A percentile compares a stretch with the other conserved stretches of the same genome.
phyloP scores from a whole-genome alignment of 2,888 invertebrate genomes.

The Troides aeacus region DNA sequence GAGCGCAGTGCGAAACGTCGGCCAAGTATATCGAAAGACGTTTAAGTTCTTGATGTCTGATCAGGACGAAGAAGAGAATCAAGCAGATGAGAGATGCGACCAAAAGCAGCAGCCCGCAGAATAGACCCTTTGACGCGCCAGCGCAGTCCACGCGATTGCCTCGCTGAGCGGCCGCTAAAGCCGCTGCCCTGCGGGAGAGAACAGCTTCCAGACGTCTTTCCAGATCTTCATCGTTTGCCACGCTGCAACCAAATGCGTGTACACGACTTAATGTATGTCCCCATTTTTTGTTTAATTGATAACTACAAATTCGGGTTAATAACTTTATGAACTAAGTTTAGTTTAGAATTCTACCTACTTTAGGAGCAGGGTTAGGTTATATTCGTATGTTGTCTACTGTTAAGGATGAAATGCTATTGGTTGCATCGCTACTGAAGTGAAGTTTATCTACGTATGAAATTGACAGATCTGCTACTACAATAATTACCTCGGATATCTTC shows the following conservation, averaged over 20 bases:
- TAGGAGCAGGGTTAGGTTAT: conserved; percentile 7
- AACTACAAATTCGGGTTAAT: conserved; percentile 31
- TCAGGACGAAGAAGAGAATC: conserved; percentile 96
- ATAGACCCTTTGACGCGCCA: conserved; percentile 95
- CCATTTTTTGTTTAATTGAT: not conserved
- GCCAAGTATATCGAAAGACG: conserved; percentile 94
- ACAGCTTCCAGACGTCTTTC: conserved; percentile 93
- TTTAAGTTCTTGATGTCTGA: conserved; percentile 90
- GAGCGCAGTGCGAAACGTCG: conserved; percentile 92
- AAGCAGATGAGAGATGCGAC: conserved; percentile 95
- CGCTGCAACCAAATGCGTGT: conserved; percentile 77
- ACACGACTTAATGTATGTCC: conserved; percentile 49
- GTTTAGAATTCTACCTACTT: conserved; percentile 15
- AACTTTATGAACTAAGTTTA: conserved; percentile 1
- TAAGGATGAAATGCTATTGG: conserved; percentile 30
- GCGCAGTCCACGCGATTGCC: conserved; percentile 95
- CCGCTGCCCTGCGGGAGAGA: conserved; percentile 92
- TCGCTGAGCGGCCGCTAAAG: conserved; percentile 89
- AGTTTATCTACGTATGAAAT: conserved; percentile 20
- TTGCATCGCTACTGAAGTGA: conserved; percentile 31
- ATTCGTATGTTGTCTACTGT: conserved; percentile 6
- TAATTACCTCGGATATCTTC: conserved; percentile 88
- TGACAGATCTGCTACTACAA: conserved; percentile 22
- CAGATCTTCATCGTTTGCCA: conserved; percentile 88
- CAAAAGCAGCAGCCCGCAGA: conserved; percentile 93